Conservation (phyloP, 2,113 vertebrate species). For the Hemibagrus wyckioides region DNA sequence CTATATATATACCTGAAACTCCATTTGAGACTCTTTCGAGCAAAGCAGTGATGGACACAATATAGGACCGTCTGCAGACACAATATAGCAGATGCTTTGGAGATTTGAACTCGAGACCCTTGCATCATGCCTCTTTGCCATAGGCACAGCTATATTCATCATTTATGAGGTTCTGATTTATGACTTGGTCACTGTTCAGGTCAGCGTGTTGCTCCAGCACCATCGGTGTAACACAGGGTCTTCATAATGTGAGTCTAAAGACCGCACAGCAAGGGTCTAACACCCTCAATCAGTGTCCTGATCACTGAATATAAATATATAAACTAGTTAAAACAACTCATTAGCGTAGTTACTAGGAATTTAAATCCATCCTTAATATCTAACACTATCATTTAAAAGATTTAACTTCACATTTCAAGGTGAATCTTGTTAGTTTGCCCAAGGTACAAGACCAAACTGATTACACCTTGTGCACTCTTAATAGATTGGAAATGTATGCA, state of each 20-base stretch:
- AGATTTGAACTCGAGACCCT: conserved; percentile 48
- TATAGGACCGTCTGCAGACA: conserved; percentile 16
- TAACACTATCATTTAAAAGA: not conserved
- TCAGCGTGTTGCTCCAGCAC: conserved; percentile 50
- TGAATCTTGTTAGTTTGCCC: conserved; percentile 56
- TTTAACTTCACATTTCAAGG: conserved; percentile 36
- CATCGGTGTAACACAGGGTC: conserved; percentile 39
- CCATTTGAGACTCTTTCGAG: not conserved
- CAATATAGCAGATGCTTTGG: conserved; percentile 39
- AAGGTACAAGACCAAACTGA: conserved; percentile 56
- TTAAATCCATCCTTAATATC: not conserved
- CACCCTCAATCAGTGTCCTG: conserved; percentile 11
- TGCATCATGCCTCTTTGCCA: conserved; percentile 49
- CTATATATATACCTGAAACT: conserved; percentile 40
- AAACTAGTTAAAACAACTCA: not conserved
- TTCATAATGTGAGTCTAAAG: conserved; percentile 37
- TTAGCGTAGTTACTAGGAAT: no score
- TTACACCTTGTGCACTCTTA: conserved; percentile 68
- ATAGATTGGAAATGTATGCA: conserved; percentile 69
- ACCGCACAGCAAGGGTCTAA: conserved; percentile 43
- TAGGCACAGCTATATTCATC: conserved; percentile 51
- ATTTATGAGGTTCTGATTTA: conserved; percentile 55
- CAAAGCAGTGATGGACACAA: not conserved
- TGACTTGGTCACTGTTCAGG: conserved; percentile 47
- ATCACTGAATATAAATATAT: conserved; percentile 7